Conservation (phyloP, 2,797 vertebrate genomes). For the Acestrorhynchus altus region DNA sequence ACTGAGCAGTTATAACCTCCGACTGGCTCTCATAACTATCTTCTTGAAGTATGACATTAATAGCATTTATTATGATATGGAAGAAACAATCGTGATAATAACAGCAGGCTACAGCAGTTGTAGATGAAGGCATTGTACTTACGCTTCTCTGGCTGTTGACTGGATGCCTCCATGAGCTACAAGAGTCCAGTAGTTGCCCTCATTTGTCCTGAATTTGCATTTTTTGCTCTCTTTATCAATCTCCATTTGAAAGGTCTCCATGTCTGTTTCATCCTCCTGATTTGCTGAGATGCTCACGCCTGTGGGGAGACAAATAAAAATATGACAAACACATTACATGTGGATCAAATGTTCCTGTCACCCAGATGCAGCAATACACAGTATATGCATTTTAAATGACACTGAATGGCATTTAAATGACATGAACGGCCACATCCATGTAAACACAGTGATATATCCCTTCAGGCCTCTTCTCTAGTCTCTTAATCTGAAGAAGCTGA, state of each 20-base stretch:
- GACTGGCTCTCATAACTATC: not conserved
- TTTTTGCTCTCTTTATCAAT: conserved; percentile 90
- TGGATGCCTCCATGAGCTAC: conserved; percentile 94
- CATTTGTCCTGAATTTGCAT: conserved; percentile 89
- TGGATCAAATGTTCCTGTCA: not conserved
- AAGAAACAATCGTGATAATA: not conserved
- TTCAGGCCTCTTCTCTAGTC: not conserved
- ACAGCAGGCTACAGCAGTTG: not conserved
- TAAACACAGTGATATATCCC: not conserved
- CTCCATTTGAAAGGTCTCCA: conserved; percentile 97
- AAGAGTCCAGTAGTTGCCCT: conserved; percentile 92
- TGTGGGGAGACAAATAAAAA: conserved; percentile 59
- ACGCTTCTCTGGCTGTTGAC: conserved; percentile 89
- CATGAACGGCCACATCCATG: not conserved
- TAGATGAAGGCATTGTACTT: conserved; percentile 65
- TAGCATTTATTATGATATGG: not conserved
- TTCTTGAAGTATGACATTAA: not conserved
- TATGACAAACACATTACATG: not conserved
- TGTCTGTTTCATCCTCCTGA: conserved; percentile 94
- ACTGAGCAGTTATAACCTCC: not conserved
- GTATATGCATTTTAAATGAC: not conserved
- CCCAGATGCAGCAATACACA: not conserved
- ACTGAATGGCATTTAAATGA: not conserved
- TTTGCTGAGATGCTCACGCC: conserved; percentile 94
- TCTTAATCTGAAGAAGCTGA: not conserved